Evolutionary conservation across 2,797 vertebrate species (phyloP).

Genomic region (Acrossocheilus fasciatus): DNA sequence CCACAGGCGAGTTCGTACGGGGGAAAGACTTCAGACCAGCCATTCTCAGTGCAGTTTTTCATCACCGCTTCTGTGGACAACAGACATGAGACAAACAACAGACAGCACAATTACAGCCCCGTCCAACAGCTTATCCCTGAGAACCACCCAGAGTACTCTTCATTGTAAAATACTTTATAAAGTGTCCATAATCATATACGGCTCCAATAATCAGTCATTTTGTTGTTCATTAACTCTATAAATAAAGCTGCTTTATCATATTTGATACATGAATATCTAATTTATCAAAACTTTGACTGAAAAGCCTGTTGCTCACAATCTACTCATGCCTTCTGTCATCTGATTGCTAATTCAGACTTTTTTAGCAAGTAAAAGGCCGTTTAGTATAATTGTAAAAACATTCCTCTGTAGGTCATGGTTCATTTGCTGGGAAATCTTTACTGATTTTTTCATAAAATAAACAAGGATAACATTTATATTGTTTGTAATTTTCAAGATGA

Average conservation of each 20-base stretch:
- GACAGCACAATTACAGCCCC: background rate
- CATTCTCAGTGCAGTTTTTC: conserved; percentile 82
- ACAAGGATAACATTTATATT: background rate
- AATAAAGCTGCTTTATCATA: background rate
- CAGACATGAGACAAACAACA: background rate
- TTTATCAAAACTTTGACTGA: background rate
- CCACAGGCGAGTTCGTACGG: conserved; percentile 82
- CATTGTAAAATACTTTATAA: background rate
- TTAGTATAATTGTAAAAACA: too few relatives aligned
- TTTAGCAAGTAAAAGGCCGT: background rate
- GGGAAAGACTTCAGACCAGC: conserved; percentile 83
- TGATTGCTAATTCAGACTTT: background rate
- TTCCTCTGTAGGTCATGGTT: background rate
- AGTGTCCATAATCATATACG: background rate
- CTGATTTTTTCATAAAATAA: background rate
- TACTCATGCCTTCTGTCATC: background rate
- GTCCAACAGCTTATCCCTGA: background rate
- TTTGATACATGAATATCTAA: background rate
- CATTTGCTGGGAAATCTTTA: background rate
- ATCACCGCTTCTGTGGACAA: conserved; percentile 77
- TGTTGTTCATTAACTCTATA: background rate
- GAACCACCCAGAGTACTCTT: background rate
- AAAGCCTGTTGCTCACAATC: background rate
- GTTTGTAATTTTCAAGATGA: background rate
- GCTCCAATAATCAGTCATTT: conserved; percentile 71